Evolutionary conservation across 2,113 vertebrate genomes (phyloP).

Genomic region (Procavia capensis): DNA sequence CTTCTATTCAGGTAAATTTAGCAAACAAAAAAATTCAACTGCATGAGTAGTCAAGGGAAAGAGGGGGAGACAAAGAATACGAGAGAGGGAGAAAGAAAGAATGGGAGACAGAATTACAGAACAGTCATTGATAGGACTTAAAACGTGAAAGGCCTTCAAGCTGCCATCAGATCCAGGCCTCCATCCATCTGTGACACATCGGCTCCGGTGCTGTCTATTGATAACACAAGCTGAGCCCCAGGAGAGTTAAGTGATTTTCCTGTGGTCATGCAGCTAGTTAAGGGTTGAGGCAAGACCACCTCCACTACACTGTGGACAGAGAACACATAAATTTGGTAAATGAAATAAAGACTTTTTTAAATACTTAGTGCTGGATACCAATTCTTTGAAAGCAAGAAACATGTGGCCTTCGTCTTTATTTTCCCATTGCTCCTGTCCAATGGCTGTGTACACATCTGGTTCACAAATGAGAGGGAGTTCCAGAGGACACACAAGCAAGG

Average conservation of each 20-base stretch:
- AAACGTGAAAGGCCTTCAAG: neutral
- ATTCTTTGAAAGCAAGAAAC: neutral
- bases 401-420: neutral
- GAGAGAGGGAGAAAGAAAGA: neutral
- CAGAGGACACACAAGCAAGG: neutral
- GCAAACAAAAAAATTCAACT: neutral
- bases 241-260: neutral
- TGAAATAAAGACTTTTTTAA: conserved; percentile 15
- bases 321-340: neutral
- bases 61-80: neutral
- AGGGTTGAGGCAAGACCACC: neutral
- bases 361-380: neutral
- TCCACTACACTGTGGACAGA: neutral
- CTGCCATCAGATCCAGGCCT: fast-evolving
- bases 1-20: conserved; percentile 52
- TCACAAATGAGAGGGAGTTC: neutral
- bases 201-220: no score
- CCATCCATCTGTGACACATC: neutral
- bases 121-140: neutral
- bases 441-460: neutral
- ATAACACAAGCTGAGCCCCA: neutral
- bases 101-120: neutral
- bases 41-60: conserved; percentile 3
- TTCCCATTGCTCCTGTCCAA: neutral
- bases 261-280: neutral